Conservation (phyloP, 1,140 invertebrate genomes). For the Papilio dardanus region DNA sequence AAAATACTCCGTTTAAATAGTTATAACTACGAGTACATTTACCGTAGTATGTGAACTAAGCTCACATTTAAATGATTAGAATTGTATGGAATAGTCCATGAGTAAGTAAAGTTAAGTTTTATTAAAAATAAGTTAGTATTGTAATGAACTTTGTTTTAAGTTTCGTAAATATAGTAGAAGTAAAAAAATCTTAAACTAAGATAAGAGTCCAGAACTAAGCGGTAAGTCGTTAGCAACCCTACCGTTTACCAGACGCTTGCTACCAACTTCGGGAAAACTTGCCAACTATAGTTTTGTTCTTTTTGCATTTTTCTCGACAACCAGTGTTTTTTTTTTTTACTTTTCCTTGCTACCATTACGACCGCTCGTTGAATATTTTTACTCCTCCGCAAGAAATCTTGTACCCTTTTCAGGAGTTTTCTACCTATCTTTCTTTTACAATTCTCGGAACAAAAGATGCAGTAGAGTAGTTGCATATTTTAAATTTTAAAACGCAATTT, state of each 20-base stretch:
- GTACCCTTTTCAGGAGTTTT: slow-evolving; percentile 80
- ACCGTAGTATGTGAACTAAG: not conserved
- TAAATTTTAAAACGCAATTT: slow-evolving; percentile 7
- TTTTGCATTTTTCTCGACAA: slow-evolving; percentile 77
- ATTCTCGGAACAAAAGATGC: slow-evolving; percentile 54
- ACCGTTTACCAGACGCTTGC: slow-evolving; percentile 39
- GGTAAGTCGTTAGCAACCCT: slow-evolving; percentile 68
- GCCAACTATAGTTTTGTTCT: slow-evolving; percentile 72
- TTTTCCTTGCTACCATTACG: slow-evolving; percentile 50
- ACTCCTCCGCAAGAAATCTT: slow-evolving; percentile 67
- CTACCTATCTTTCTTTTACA: slow-evolving; percentile 76
- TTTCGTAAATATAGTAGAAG: not conserved
- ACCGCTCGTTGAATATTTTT: slow-evolving; percentile 71
- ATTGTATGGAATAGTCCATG: not conserved
- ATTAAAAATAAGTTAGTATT: not conserved
- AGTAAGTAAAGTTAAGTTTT: not conserved
- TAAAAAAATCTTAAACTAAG: slow-evolving; percentile 20
- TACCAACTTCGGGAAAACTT: slow-evolving; percentile 72
- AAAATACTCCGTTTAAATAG: no score
- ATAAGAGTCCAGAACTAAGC: slow-evolving; percentile 44
- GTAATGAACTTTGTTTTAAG: not conserved
- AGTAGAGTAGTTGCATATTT: slow-evolving; percentile 50
- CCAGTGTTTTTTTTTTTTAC: slow-evolving; percentile 63
- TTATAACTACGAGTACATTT: no score
- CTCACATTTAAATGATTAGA: not conserved